A percentile compares a stretch with the other conserved stretches of the same genome.
Evolutionary conservation across 2,113 vertebrate species (phyloP).

Genomic region (Nothoprocta perdicaria): DNA sequence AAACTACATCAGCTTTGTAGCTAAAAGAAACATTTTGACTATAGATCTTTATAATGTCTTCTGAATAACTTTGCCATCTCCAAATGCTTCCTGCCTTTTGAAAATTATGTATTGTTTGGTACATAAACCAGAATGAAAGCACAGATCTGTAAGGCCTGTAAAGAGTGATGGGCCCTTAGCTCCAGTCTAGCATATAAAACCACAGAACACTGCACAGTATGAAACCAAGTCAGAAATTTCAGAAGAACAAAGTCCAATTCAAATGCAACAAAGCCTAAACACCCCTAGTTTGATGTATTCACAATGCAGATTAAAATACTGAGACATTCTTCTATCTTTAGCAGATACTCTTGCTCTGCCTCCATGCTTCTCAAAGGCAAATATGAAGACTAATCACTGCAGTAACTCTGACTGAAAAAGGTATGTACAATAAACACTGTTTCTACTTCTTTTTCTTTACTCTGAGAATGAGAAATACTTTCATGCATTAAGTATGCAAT

Average conservation of each 20-base stretch:
- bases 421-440: not conserved
- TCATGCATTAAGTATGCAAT: not conserved
- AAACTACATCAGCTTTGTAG: not conserved
- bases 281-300: not conserved
- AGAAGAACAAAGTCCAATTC: not conserved
- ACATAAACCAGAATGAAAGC: not conserved
- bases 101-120: not conserved
- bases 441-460: not conserved
- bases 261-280: not conserved
- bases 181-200: not conserved
- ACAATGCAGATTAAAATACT: not conserved
- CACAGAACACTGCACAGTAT: rapidly evolving
- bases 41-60: not conserved
- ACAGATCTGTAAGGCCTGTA: not conserved
- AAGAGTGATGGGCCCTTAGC: not conserved
- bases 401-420: not conserved
- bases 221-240: not conserved
- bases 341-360: not conserved
- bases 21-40: not conserved
- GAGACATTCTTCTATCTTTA: not conserved
- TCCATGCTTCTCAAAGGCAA: not conserved
- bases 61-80: not conserved
- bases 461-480: constrained; percentile 9
- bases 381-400: not conserved
- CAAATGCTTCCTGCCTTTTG: not conserved